These are phyloP conservation scores for Chloroceryle aenea DNA, from an alignment of 2,113 vertebrate species.

Conservation along the genomic window DNA sequence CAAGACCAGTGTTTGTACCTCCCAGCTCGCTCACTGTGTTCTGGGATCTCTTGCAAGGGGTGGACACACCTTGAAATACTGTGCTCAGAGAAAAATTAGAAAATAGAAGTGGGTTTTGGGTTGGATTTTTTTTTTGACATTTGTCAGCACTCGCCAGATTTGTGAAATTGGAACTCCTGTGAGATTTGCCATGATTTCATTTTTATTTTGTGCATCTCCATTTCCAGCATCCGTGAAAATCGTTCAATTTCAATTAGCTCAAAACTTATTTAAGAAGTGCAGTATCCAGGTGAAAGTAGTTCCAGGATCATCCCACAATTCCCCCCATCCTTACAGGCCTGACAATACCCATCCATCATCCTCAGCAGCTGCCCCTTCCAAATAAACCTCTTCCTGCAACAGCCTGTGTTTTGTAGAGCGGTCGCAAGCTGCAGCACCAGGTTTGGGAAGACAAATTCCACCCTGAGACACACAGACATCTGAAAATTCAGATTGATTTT, in stretches of 20 bases:
- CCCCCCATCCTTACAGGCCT: neutral
- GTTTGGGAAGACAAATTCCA: neutral
- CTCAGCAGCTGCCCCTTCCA: neutral
- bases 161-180: neutral
- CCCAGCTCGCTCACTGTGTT: neutral
- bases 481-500: neutral
- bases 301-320: neutral
- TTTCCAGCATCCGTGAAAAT: neutral
- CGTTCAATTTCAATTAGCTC: neutral
- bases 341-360: neutral
- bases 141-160: neutral
- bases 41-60: neutral
- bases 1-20: neutral
- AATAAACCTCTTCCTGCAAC: neutral
- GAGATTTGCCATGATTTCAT: rapidly evolving
- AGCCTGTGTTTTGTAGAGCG: neutral
- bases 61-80: neutral
- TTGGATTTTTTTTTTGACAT: neutral
- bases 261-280: neutral
- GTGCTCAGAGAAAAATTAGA: neutral
- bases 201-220: neutral
- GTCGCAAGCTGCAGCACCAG: neutral
- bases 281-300: neutral
- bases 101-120: rapidly evolving
- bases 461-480: neutral